Percentiles rank a stretch among this genome's conserved stretches.
These are phyloP conservation scores for Tachyglossus aculeatus DNA, from an alignment of 2,797 vertebrate genomes.

Conservation along the genomic window DNA sequence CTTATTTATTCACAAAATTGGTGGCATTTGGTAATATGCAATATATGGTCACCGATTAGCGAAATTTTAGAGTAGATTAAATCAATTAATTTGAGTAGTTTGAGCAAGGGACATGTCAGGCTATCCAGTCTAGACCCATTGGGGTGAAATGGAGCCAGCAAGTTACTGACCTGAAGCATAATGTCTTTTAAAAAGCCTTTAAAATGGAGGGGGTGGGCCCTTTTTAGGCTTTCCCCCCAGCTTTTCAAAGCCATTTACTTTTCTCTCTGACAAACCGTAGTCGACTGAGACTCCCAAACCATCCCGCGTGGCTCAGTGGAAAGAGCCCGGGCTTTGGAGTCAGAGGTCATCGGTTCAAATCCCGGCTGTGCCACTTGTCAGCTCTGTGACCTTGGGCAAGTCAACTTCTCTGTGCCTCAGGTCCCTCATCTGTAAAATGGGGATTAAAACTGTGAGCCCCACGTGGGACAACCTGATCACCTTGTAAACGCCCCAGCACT, in stretches of 20 bases:
- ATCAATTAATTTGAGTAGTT: background rate
- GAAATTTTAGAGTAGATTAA: background rate
- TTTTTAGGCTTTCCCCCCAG: background rate
- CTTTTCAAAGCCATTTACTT: background rate
- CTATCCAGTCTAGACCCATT: background rate
- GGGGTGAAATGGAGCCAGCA: background rate
- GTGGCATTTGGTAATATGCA: too few species aligned
- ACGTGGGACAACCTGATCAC: too few species aligned
- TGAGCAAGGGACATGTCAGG: background rate
- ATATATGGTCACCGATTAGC: background rate
- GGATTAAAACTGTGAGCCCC: too few species aligned
- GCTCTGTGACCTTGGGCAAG: too few species aligned
- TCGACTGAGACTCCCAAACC: background rate
- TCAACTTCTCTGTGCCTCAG: too few species aligned
- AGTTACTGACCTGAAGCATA: too few species aligned
- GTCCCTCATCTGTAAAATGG: too few species aligned
- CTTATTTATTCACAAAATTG: conserved; percentile 3
- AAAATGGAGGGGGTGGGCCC: background rate
- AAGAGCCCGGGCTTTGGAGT: too few species aligned
- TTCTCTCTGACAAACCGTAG: background rate
- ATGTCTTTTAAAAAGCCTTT: conserved; percentile 2
- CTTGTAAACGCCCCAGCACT: too few species aligned
- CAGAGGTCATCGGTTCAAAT: too few species aligned
- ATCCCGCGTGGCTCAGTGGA: too few species aligned
- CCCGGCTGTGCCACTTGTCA: too few species aligned